Evolutionary conservation across 2,888 invertebrate genomes (phyloP).

Genomic region (Siphlonurus alternatus): DNA sequence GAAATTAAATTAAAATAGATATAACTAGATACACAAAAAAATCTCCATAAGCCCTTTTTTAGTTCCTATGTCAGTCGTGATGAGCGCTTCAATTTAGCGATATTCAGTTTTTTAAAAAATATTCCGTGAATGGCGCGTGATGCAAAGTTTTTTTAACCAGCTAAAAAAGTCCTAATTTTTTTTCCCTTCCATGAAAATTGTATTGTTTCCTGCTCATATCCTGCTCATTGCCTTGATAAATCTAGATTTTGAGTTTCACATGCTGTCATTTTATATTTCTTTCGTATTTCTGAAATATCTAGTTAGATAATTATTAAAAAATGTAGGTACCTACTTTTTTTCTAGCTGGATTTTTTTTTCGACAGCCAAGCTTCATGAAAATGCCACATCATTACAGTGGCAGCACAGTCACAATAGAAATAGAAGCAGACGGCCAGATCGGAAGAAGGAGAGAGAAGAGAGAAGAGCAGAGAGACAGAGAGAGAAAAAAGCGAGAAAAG

Average conservation of each 20-base stretch:
- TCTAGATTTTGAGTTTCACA: too few relatives aligned
- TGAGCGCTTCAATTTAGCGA: slow-evolving; percentile 1
- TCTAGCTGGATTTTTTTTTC: neutral
- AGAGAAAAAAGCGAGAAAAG: neutral
- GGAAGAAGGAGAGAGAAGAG: neutral
- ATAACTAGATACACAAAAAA: slow-evolving; percentile 2
- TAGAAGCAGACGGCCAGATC: neutral
- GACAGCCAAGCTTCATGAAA: neutral
- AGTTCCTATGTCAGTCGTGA: slow-evolving; percentile 1
- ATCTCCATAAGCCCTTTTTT: slow-evolving; percentile 1
- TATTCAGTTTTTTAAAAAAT: slow-evolving; percentile 1
- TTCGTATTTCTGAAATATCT: too few relatives aligned
- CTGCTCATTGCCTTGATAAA: too few relatives aligned
- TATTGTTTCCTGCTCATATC: too few relatives aligned
- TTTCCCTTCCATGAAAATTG: too few relatives aligned
- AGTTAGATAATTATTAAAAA: too few relatives aligned
- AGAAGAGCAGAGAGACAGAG: neutral
- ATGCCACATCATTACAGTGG: neutral
- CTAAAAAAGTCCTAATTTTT: neutral
- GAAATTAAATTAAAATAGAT: neutral
- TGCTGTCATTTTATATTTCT: too few relatives aligned
- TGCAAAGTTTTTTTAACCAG: neutral
- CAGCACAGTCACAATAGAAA: neutral
- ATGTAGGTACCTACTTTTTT: too few relatives aligned
- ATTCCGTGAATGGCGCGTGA: neutral